Base-by-base conservation (phyloP, 2,113 vertebrate species). In the Larimichthys crocea region DNA sequence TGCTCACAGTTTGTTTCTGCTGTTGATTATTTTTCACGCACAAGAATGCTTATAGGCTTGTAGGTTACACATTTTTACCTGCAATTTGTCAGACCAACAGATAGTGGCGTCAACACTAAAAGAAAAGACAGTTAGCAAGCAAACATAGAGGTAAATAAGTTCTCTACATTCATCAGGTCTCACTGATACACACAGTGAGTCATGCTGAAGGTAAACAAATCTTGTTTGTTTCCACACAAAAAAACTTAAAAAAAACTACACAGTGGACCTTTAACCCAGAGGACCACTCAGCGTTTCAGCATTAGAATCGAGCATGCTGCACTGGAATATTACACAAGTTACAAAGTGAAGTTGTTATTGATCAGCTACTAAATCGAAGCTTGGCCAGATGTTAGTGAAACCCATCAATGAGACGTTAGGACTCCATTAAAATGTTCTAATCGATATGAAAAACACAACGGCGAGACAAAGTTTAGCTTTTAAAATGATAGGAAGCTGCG, bases 341-440 rank as follows among this genome's bases (percentile, higher is more conserved):
- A 10, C 61, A 15, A 8, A 22, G 20, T 63, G 31, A 14, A 55
- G 2, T 10, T 31, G 26, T 40, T 40, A 40, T 8, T 56, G 67
- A 56, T 70, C 67, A 42, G 19, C 14, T 44, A n/a, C 4, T 50
- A 31, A 77, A 49, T 60, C 56, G 42, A 29, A 70, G n/a, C n/a
- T 11, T 11, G 8, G 56, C 70, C 70, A 49, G 56, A 70, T 22
- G 5, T 46, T 22, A 19, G 24, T 29, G 48, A 55, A 79, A 63
- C 22, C 50, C 19, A 59, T 40, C 4, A 22, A 24, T 4, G 35
- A 24, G 29, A 16, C 1, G 31, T 55, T 48, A 20, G 24, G 3
- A 50, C 50, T 61, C 29, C 24, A 24, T 35, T 74, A 44, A 59
- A 63, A 19, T 24, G 6, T 40, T 17, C 10, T 2, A 9, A 42